Evolutionary conservation across 2,888 invertebrate species (phyloP).

Genomic region (Aelia acuminata): DNA sequence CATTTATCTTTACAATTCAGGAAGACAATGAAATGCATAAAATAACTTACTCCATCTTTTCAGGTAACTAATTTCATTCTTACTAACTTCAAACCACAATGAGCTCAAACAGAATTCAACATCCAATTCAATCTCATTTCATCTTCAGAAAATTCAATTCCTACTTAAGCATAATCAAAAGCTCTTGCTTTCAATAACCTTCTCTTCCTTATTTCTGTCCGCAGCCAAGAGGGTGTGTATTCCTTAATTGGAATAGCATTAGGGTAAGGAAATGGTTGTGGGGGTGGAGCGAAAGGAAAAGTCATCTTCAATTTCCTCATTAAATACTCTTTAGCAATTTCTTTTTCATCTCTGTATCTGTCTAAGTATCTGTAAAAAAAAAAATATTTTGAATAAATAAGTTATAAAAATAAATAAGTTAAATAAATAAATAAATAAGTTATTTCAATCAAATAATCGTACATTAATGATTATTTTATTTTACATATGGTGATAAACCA

Average conservation of each 20-base stretch:
- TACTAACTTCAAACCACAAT: neutral
- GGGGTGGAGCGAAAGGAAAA: constrained; percentile 84
- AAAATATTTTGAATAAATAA: neutral
- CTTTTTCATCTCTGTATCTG: constrained; percentile 90
- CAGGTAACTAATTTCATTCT: neutral
- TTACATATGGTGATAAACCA: no score
- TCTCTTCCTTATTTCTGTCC: constrained; percentile 79
- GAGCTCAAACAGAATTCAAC: neutral
- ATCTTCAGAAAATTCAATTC: neutral
- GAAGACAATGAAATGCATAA: neutral
- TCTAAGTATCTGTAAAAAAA: constrained; percentile 82
- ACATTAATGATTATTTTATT: no score
- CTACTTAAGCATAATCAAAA: constrained; percentile 75
- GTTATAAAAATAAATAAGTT: neutral
- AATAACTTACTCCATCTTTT: constrained; percentile 26
- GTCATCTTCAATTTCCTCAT: constrained; percentile 83
- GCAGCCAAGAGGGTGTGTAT: constrained; percentile 80
- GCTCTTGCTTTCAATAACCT: constrained; percentile 82
- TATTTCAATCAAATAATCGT: neutral
- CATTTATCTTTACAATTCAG: no score
- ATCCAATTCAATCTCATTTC: neutral
- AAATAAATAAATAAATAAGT: neutral
- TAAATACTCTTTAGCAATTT: constrained; percentile 90
- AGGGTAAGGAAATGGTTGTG: constrained; percentile 79
- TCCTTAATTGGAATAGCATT: constrained; percentile 76